Evolutionary conservation across 2,113 vertebrate genomes (phyloP), one percentile per base, ranked within the genome.

Genomic region (Xiphias gladius): DNA sequence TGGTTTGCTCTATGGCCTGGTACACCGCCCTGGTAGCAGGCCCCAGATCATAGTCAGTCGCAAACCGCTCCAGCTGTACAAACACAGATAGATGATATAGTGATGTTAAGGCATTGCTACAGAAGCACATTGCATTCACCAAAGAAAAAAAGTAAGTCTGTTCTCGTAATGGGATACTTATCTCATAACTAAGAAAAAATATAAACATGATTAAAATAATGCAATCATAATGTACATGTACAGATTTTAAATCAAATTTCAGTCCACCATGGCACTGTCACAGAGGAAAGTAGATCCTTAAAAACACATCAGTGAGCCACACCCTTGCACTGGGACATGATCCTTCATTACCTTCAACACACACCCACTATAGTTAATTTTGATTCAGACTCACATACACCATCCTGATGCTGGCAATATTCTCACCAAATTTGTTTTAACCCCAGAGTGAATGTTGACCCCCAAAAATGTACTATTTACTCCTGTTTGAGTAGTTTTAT

Each of bases 1-100:
- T 85, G 0, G 97, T 98, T 68, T 90, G 93, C 93, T 99, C 97
- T 64, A 98, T 94, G 0, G 96, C 95, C 83, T 96, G 96, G 32
- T 96, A 76, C 80, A 97, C 81, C 0, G 92, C 92, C 26, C 88
- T 90, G 0, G 92, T 91, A 17, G 86, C 94, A 0, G 94, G 84
- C 22, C 92, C 92, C 0, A 96, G 90, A 0, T 94, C 81, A 0
- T 88, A 93, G 0, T 94, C 59, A 0, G 0, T 0, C 48, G 93
- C 92, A 82, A 99, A 97, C 61, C 90, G 90, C 85, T 94, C 86
- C 94, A 99, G 93, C 98, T 99, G 93, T 32, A 65, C 2, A 69
- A 1, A 73, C 54, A 79, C 12, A 73, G 17, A 84, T 35, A 52
- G 24, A 65, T 14, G 35, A 69, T 4, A 55, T 9, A 55, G 16